Base-by-base conservation (phyloP, 2,113 vertebrate species). In the Lontra canadensis region DNA sequence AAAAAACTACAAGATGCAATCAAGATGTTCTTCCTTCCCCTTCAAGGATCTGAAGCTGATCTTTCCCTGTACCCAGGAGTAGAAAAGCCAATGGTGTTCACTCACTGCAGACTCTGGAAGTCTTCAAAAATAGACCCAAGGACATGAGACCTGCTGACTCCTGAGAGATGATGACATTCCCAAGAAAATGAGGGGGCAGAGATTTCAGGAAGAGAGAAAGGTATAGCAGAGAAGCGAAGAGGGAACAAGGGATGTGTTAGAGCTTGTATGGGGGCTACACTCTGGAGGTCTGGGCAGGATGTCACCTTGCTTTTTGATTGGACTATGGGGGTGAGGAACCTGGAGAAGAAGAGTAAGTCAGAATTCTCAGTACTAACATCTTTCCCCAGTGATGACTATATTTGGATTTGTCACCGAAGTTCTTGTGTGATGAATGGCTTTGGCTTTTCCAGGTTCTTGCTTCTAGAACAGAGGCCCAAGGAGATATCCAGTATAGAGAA, bases 1-100 rank as follows among this genome's bases (percentile, higher is more conserved):
- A 67, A 55, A 86, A 90, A 95, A 21, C 49, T 90, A 25, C 31
- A 47, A 96, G 92, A 97, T 95, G 61, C 6, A 89, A 87, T 86
- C 90, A 90, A 96, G 92, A 96, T 94, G 93, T 90, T 93, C 34
- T 59, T 52, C 39, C 55, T 90, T 44, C 23, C 34, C 18, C 26
- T 67, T 67, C 83, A 23, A 81, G 42, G n/a, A 73, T 44, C 65
- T 80, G 59, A 92, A 61, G 20, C 29, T 94, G 87, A 86, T 65
- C 67, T 82, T 81, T 87, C 23, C 29, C 69, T 78, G 69, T 39
- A 21, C 23, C 36, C 67, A 80, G 21, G 6, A 61, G 17, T 65
- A 71, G 36, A 92, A 63, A 95, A 69, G 55, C 79, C 90, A 65
- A 85, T 57, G 57, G 4, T 18, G 9, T 47, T 88, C 94, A 89